These are phyloP conservation scores for rat (Rattus norvegicus) DNA, from an alignment of 2,113 vertebrate species.

Conservation along the genomic window GRCr8 NC_086031.1:71953001-71953500, in stretches of 20 bases:
- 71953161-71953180: neutral
- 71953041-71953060: neutral
- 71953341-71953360: neutral
- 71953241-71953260: neutral
- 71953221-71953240: neutral
- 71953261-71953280: neutral
- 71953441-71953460: neutral
- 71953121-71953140: conserved; percentile 12
- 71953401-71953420: neutral
- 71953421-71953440: neutral
- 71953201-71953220: neutral
- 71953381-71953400: neutral
- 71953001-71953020: neutral
- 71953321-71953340: neutral
- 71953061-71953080: neutral
- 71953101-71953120: neutral
- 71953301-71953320: neutral
- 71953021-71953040: neutral
- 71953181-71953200: neutral
- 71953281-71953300: neutral
- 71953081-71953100: neutral
- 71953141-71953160: neutral
- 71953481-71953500: neutral
- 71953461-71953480: neutral
- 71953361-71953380: neutral